Evolutionary conservation across 2,113 vertebrate species (phyloP), one percentile per base, ranked within the genome.

Genomic region (Hypocryptadius cinnamomeus): DNA sequence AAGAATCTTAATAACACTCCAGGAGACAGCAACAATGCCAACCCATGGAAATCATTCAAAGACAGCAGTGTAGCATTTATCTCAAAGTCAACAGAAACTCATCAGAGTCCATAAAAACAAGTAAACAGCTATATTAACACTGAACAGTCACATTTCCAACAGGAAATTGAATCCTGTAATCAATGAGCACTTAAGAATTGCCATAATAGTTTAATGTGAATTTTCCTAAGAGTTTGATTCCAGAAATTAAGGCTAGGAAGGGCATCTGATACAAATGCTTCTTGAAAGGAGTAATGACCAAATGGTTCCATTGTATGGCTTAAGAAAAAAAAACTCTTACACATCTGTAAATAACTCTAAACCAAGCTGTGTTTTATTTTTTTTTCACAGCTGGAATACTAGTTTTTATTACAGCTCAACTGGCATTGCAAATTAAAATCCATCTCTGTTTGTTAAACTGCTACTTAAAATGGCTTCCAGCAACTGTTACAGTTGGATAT

Each of bases 381-480:
- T 95, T 96, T 92, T 53, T 51, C 97, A 97, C 98, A 98, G 98
- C 97, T 97, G 97, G 97, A 98, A 97, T 97, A 97, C 94, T 96
- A 96, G 93, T 95, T 97, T 98, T 98, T 98, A 98, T 97, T 98
- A 98, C 96, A 97, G 94, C 97, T 98, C 97, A 98, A 97, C 93
- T 95, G 94, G 97, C 96, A 96, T 94, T 93, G 92, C 96, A 97
- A 98, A 98, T 98, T 98, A 98, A 98, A 98, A 98, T 98, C 97
- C 94, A 96, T 97, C 95, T 98, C 94, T 97, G 95, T 97, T 97
- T 97, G 94, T 96, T 97, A 97, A 97, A 97, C 83, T 98, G 97
- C 95, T 96, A 88, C 95, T 97, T 97, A 97, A 97, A 98, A 98
- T 97, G 96, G 94, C 78, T 97, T 98, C 93, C 53, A 93, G 95